Evolutionary conservation across 2,113 vertebrate species (phyloP).

Genomic region (Xiphorhynchus elegans): DNA sequence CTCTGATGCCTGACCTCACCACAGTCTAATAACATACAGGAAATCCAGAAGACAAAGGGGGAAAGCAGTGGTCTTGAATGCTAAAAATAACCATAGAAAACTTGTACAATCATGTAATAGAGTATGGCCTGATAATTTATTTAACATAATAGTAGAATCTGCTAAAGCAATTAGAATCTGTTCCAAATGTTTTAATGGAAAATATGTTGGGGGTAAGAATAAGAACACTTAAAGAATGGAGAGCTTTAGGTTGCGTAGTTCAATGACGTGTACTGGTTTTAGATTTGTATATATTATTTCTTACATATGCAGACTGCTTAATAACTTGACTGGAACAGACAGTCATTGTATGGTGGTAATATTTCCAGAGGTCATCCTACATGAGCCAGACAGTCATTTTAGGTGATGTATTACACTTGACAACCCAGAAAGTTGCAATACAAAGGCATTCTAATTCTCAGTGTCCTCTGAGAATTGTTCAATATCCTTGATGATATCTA

Average conservation of each 20-base stretch:
- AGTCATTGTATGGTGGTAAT: constrained; percentile 35
- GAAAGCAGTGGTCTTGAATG: constrained; percentile 73
- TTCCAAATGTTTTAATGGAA: constrained; percentile 59
- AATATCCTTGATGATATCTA: constrained; percentile 47
- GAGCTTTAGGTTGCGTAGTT: neutral
- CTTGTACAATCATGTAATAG: constrained; percentile 70
- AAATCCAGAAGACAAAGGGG: constrained; percentile 78
- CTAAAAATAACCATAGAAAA: constrained; percentile 77
- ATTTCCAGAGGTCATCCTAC: constrained; percentile 52
- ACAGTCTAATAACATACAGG: constrained; percentile 76
- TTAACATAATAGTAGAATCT: constrained; percentile 67
- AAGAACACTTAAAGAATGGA: neutral
- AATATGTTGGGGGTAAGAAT: constrained; percentile 30
- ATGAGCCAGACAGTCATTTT: constrained; percentile 20
- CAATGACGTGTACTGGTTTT: neutral
- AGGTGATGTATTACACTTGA: constrained; percentile 59
- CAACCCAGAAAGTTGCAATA: constrained; percentile 38
- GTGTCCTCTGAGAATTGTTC: constrained; percentile 32
- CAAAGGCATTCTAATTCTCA: constrained; percentile 45
- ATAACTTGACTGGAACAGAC: constrained; percentile 46
- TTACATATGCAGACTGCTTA: constrained; percentile 61
- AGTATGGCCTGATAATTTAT: constrained; percentile 65
- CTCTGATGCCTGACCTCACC: constrained; percentile 76
- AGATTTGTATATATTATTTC: constrained; percentile 52
- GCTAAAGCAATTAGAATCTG: constrained; percentile 75